These are phyloP conservation scores for Argyrosomus japonicus DNA, from an alignment of 2,113 vertebrate species.

Conservation along the genomic window DNA sequence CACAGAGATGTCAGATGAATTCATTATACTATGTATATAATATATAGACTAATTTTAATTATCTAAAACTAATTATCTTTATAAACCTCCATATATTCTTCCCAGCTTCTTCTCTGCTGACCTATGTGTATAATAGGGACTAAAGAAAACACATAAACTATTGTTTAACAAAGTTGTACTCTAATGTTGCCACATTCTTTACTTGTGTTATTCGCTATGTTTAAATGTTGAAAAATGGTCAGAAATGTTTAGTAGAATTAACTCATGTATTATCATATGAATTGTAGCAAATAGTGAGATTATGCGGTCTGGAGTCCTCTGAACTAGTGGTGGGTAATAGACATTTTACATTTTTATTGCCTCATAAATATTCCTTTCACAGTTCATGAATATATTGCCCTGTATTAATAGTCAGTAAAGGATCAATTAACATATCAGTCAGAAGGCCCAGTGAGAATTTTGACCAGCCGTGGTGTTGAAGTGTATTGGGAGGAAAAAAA, in stretches of 20 bases:
- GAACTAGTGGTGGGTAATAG: constrained; percentile 43
- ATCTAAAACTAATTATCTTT: too few species aligned
- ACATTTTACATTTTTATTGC: constrained; percentile 80
- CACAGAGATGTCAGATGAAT: constrained; percentile 1
- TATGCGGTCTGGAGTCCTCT: neutral
- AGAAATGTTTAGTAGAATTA: constrained; percentile 1
- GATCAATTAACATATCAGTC: constrained; percentile 84
- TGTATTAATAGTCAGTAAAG: constrained; percentile 80
- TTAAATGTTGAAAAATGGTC: neutral
- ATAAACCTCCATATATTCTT: neutral
- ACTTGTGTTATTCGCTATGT: neutral
- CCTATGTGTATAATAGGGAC: neutral
- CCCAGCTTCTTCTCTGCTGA: neutral
- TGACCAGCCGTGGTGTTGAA: constrained; percentile 33
- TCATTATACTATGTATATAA: neutral
- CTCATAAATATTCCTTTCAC: constrained; percentile 78
- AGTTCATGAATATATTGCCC: constrained; percentile 79
- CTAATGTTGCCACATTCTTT: neutral
- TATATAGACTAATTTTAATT: neutral
- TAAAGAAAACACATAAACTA: neutral
- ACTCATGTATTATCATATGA: constrained; percentile 17
- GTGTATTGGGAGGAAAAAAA: neutral
- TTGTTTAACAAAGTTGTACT: constrained; percentile 10
- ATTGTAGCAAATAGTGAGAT: constrained; percentile 31
- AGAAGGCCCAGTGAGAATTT: constrained; percentile 58